Base-by-base conservation (phyloP, 2,888 invertebrate genomes). In the Coelopa pilipes region DNA sequence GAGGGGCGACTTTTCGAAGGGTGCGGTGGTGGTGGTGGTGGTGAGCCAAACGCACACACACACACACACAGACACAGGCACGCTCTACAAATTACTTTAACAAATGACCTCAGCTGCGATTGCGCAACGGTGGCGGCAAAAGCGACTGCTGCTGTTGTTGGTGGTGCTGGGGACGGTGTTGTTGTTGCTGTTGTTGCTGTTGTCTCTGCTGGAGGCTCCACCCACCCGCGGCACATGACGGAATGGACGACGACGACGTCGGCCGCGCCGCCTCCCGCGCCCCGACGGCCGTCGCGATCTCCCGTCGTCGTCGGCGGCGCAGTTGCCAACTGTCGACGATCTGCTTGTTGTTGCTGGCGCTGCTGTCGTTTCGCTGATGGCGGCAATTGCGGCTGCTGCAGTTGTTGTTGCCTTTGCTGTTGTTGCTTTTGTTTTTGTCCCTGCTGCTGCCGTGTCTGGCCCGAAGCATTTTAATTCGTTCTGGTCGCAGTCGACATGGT, bases 101-200 rank as follows among this genome's bases (percentile, higher is more conserved):
- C 81, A 85, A 84, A 83, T 83, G 84, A 85, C 84, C 85, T 85
- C 82, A 85, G 81, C 80, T 82, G 80, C 80, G 81, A 81, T 83
- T 82, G 81, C 80, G 83, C 79, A 83, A 84, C 81, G 75, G 72
- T 72, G 45, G 62, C 62, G 13, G 76, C 76, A 68, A n/a, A n/a
- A 72, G 21, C 17, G 21, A 19, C 19, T 15, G 1, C 19, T 19
- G 53, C 10, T 53, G 53, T 17, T 12, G 21, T 21, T 59, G n/a
- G 1, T 12, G 75, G 79, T 68, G 77, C 34, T 66, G 24, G 19
- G 24, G 19, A 4, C 34, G 34, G 2, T 34, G 34, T 34, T 34
- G 34, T 34, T 34, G 34, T 7, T 34, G 34, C 4, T 34, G 34
- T 7, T 4, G 34, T 34, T 34, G 7, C 7, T 34, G 34, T 34